These are phyloP conservation scores for Andrena hattorfiana DNA, from an alignment of 2,888 invertebrate species.

Conservation along the genomic window DNA sequence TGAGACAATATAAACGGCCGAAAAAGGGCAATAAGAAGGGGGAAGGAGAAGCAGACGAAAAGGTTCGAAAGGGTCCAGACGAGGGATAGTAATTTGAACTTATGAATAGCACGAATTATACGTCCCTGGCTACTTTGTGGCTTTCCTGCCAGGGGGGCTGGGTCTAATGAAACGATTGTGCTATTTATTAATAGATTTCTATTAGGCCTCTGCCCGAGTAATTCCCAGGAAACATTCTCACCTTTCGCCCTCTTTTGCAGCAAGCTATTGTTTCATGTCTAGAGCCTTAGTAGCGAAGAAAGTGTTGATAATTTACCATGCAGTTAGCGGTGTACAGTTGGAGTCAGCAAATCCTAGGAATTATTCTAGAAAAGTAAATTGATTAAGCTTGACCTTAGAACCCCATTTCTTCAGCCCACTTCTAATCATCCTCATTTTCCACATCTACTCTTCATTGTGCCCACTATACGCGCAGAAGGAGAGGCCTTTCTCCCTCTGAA, in stretches of 20 bases:
- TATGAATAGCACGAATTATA: conserved; percentile 66
- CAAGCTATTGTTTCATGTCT: background rate
- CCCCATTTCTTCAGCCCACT: no score
- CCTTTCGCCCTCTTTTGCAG: background rate
- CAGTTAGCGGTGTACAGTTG: no score
- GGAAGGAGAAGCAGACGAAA: background rate
- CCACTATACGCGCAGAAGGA: no score
- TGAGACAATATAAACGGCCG: background rate
- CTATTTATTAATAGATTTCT: conserved; percentile 74
- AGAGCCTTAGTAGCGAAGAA: no score
- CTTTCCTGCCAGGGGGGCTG: conserved; percentile 49
- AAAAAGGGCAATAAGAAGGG: background rate
- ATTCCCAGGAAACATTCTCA: conserved; percentile 4
- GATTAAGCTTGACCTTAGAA: no score
- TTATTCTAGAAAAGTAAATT: no score
- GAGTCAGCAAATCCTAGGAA: no score
- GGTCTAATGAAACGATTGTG: conserved; percentile 37
- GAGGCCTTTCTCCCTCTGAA: background rate
- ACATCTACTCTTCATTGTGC: no score
- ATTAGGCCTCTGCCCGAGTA: conserved; percentile 32
- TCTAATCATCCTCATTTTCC: no score
- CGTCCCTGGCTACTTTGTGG: conserved; percentile 77
- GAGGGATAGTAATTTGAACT: conserved; percentile 74
- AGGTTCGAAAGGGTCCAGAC: conserved; percentile 41
- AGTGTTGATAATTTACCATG: no score